A percentile compares a stretch with the other conserved stretches of the same genome.
Evolutionary conservation across 2,113 vertebrate species (phyloP).

Genomic region (Neofelis nebulosa): DNA sequence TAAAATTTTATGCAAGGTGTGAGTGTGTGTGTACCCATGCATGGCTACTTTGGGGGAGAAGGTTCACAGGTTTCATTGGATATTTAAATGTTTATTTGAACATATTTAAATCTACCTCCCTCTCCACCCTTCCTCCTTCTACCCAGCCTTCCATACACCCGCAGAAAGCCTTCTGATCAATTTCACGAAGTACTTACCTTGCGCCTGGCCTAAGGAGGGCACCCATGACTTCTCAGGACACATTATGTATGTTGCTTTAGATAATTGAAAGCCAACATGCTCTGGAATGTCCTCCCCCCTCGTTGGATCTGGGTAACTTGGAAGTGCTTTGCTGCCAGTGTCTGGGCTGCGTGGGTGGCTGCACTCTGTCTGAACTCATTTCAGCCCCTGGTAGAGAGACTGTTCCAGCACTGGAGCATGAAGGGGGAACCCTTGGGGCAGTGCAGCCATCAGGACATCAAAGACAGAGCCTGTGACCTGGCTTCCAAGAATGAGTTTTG

Average conservation of each 20-base stretch:
- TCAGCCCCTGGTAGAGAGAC: not conserved
- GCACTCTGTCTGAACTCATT: slow-evolving; percentile 68
- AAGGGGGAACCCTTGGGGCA: not conserved
- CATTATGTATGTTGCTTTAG: not conserved
- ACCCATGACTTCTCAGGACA: not conserved
- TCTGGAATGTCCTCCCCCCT: not conserved
- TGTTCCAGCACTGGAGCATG: not conserved
- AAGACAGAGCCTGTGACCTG: not conserved
- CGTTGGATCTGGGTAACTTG: not conserved
- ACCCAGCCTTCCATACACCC: not conserved
- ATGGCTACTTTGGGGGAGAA: not conserved
- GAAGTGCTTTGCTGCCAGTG: not conserved
- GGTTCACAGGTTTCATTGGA: not conserved
- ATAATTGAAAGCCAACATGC: not conserved
- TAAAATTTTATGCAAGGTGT: not conserved
- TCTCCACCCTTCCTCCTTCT: not conserved
- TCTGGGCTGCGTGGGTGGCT: slow-evolving; percentile 43
- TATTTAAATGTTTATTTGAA: not conserved
- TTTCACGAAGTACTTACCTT: not conserved
- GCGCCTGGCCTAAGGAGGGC: not conserved
- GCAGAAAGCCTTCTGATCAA: not conserved
- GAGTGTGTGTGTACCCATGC: fast-evolving
- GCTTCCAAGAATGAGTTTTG: not conserved
- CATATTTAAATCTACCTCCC: not conserved
- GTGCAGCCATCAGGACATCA: not conserved